Evolutionary conservation across 2,797 vertebrate species (phyloP).

Genomic region (Aldrovandia affinis): DNA sequence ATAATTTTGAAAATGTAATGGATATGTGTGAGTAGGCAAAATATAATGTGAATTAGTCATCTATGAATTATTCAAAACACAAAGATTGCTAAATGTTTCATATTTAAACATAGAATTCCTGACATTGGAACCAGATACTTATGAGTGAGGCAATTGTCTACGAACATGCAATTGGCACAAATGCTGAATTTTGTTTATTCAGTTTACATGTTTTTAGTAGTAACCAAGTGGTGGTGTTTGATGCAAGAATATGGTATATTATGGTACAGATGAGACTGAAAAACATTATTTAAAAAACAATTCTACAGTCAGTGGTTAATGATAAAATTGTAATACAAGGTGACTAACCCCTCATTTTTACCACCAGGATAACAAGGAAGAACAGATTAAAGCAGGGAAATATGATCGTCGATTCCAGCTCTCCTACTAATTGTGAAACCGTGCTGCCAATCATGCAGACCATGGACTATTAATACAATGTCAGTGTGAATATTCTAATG

Average conservation of each 20-base stretch:
- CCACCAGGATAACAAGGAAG: conserved; percentile 8
- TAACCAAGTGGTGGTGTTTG: no score
- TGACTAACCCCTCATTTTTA: not conserved
- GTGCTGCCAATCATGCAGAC: not conserved
- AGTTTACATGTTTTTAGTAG: no score
- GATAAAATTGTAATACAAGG: not conserved
- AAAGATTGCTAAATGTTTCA: no score
- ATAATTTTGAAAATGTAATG: no score
- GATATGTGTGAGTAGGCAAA: no score
- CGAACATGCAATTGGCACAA: no score
- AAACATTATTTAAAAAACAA: not conserved
- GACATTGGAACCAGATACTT: no score
- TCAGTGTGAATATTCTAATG: not conserved
- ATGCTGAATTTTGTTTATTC: no score
- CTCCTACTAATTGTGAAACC: not conserved
- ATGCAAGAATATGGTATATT: not conserved
- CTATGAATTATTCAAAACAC: no score
- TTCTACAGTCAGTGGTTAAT: not conserved
- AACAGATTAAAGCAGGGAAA: conserved; percentile 11
- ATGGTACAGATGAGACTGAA: not conserved
- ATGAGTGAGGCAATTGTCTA: no score
- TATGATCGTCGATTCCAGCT: conserved; percentile 5
- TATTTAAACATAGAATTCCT: no score
- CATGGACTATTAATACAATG: not conserved
- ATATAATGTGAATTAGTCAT: no score